phyloP scores from a whole-genome alignment of 2,797 vertebrate species.

The Mastacembelus armatus region DNA sequence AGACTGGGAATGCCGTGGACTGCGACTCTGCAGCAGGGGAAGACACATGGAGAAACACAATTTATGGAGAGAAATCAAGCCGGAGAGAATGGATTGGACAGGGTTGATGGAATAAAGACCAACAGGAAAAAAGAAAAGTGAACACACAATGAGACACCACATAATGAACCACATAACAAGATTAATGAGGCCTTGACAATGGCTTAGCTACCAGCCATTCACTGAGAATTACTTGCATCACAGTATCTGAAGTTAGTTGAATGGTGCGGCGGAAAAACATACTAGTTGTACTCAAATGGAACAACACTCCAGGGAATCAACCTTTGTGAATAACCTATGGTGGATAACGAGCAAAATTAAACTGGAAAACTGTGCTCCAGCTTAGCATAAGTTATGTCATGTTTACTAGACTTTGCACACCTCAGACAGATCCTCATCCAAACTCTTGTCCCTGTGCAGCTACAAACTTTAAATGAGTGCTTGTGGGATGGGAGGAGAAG shows the following conservation, averaged over 20 bases:
- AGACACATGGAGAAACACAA: slow-evolving; percentile 33
- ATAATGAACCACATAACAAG: slow-evolving; percentile 69
- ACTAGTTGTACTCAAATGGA: slow-evolving; percentile 27
- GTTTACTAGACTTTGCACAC: slow-evolving; percentile 48
- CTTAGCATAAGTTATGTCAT: slow-evolving; percentile 42
- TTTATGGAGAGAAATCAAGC: slow-evolving; percentile 55
- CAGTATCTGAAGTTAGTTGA: slow-evolving; percentile 45
- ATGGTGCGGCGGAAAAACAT: slow-evolving; percentile 36
- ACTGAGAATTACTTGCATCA: slow-evolving; percentile 52
- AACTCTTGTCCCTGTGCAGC: slow-evolving; percentile 42
- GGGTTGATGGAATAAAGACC: slow-evolving; percentile 49
- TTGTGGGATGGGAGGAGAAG: slow-evolving; percentile 62
- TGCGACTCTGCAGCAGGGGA: slow-evolving; percentile 88
- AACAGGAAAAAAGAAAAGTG: slow-evolving; percentile 43
- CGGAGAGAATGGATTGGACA: slow-evolving; percentile 65
- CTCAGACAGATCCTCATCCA: slow-evolving; percentile 36
- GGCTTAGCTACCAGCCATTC: slow-evolving; percentile 65
- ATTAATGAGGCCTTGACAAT: slow-evolving; percentile 68
- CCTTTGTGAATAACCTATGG: slow-evolving; percentile 33
- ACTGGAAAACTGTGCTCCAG: slow-evolving; percentile 18
- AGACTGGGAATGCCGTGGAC: slow-evolving; percentile 94
- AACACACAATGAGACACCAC: slow-evolving; percentile 60
- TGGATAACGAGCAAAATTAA: slow-evolving; percentile 16
- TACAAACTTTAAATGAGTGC: slow-evolving; percentile 57
- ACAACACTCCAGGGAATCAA: slow-evolving; percentile 19